Evolutionary conservation across 2,113 vertebrate species (phyloP).

Genomic region (Tyto alba): DNA sequence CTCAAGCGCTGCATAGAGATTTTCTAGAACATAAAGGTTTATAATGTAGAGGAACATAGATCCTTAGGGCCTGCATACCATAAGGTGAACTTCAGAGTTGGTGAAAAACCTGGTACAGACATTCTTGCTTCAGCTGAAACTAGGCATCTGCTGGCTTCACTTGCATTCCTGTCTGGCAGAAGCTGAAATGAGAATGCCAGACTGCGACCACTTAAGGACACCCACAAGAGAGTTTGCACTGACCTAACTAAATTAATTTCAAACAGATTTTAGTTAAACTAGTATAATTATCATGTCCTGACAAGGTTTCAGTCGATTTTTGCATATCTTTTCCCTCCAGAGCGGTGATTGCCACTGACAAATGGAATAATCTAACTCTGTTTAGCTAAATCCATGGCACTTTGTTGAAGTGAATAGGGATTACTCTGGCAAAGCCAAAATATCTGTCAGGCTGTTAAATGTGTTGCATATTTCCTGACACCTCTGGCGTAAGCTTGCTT

Average conservation of each 20-base stretch:
- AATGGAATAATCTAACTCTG: neutral
- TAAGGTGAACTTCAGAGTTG: neutral
- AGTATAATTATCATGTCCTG: neutral
- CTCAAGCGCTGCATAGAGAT: neutral
- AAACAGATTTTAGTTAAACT: conserved; percentile 23
- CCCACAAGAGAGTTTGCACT: neutral
- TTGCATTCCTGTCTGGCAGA: neutral
- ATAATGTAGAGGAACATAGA: neutral
- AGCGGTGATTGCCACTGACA: neutral
- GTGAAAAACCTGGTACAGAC: neutral
- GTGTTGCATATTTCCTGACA: neutral
- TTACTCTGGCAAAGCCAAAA: neutral
- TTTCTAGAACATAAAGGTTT: neutral
- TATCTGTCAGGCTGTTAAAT: neutral
- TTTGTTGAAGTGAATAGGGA: neutral
- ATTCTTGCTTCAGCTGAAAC: neutral
- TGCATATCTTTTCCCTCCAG: neutral
- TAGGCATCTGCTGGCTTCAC: neutral
- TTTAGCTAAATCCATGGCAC: neutral
- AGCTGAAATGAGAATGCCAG: neutral
- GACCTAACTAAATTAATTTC: conserved; percentile 14
- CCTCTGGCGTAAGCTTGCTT: neutral
- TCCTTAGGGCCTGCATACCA: neutral
- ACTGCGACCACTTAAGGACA: neutral
- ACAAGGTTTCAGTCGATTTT: neutral